phyloP scores from a whole-genome alignment of 2,888 invertebrate species.

The Conops quadrifasciatus region DNA sequence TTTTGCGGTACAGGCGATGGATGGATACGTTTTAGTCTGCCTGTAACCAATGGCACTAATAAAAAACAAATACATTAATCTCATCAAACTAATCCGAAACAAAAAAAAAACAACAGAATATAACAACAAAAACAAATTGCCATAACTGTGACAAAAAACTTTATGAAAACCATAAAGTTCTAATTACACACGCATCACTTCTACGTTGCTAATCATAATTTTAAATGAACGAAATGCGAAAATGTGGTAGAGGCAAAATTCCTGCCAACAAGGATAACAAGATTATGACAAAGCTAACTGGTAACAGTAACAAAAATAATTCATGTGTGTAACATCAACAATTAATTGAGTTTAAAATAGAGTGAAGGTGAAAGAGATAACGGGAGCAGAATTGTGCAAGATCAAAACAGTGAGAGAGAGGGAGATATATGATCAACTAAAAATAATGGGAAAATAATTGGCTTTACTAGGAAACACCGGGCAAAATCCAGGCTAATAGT shows the following conservation, averaged over 20 bases:
- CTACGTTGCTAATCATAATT: constrained; percentile 29
- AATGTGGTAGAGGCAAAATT: not conserved
- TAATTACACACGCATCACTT: constrained; percentile 32
- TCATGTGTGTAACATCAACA: too few species aligned
- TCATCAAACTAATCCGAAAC: too few species aligned
- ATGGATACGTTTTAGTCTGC: not conserved
- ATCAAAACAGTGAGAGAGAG: too few species aligned
- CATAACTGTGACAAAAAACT: not conserved
- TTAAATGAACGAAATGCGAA: constrained; percentile 14
- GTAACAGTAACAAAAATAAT: not conserved
- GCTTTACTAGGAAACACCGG: too few species aligned
- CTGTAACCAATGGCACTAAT: not conserved
- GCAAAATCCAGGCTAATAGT: too few species aligned
- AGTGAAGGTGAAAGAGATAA: not conserved
- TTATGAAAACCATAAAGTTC: constrained; percentile 24
- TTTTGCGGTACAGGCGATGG: not conserved
- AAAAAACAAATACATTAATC: not conserved
- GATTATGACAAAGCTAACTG: not conserved
- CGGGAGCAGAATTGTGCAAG: not conserved
- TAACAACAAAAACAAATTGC: not conserved
- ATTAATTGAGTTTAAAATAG: too few species aligned
- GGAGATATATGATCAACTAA: too few species aligned
- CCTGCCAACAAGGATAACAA: constrained; percentile 14
- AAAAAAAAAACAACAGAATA: not conserved
- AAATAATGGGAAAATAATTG: too few species aligned